Evolutionary conservation across 2,888 invertebrate genomes (phyloP).

Genomic region (Ophion ellenae): DNA sequence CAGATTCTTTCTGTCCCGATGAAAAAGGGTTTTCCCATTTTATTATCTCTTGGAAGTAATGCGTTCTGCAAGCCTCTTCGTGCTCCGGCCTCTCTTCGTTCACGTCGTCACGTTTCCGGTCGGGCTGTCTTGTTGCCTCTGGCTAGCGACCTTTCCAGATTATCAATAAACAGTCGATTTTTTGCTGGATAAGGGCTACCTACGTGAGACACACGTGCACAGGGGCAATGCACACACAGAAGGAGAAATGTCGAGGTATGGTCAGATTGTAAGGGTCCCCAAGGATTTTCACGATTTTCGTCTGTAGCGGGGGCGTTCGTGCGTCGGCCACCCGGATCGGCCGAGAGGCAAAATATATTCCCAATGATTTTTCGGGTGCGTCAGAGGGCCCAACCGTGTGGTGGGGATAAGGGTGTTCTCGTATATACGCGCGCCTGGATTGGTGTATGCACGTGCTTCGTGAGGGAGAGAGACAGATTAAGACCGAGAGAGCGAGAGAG

Average conservation of each 20-base stretch:
- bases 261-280: not conserved
- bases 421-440: not conserved
- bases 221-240: not conserved
- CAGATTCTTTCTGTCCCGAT: no score
- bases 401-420: constrained; percentile 63
- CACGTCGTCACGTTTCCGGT: constrained; percentile 33
- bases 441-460: not conserved
- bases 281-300: constrained; percentile 41
- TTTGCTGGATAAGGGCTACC: constrained; percentile 69
- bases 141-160: constrained; percentile 39
- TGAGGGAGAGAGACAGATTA: constrained; percentile 44
- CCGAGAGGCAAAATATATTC: constrained; percentile 57
- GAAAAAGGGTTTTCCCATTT: no score
- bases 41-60: no score
- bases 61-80: not conserved
- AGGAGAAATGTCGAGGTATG: not conserved
- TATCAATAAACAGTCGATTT: constrained; percentile 69
- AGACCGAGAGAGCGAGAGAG: constrained; percentile 40
- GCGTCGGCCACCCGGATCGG: constrained; percentile 34
- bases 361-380: constrained; percentile 71
- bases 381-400: constrained; percentile 64
- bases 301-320: constrained; percentile 31
- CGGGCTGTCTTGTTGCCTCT: constrained; percentile 16
- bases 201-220: constrained; percentile 43
- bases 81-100: not conserved